These are phyloP conservation scores for Sus cebifrons DNA, from an alignment of 2,797 vertebrate genomes.

Conservation along the genomic window DNA sequence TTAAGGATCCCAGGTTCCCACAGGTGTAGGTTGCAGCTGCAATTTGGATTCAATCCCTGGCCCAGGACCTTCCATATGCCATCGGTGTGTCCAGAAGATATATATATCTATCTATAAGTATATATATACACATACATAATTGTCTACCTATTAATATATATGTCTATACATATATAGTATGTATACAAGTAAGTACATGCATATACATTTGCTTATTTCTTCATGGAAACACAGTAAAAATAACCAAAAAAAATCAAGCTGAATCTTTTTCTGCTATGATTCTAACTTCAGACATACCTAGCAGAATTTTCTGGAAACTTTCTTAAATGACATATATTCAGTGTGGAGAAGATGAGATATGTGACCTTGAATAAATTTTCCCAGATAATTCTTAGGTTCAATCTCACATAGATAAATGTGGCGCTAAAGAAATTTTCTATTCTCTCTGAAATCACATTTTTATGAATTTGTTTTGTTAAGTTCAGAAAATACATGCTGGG, in stretches of 20 bases:
- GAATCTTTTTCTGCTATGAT: not conserved
- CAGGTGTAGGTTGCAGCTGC: too few species aligned
- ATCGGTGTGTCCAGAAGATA: not conserved
- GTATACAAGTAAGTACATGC: not conserved
- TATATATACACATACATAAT: not conserved
- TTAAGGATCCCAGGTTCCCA: too few species aligned
- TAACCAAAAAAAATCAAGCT: not conserved
- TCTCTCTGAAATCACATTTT: slow-evolving; percentile 1
- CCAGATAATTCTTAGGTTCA: not conserved
- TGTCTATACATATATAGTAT: not conserved
- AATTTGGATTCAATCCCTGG: too few species aligned
- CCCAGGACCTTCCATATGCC: too few species aligned
- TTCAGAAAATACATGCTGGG: not conserved
- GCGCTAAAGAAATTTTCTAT: not conserved
- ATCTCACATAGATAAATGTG: not conserved
- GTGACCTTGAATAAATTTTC: slow-evolving; percentile 3
- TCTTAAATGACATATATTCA: not conserved
- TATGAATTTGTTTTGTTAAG: not conserved
- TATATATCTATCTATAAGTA: too few species aligned
- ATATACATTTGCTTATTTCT: not conserved
- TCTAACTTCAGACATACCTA: not conserved
- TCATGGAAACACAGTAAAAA: not conserved
- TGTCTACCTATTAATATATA: not conserved
- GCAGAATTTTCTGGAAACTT: not conserved
- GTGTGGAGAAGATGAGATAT: not conserved